Base-by-base conservation (phyloP, 1,140 invertebrate genomes). In the Pseudomyrmex dendroicus region DNA sequence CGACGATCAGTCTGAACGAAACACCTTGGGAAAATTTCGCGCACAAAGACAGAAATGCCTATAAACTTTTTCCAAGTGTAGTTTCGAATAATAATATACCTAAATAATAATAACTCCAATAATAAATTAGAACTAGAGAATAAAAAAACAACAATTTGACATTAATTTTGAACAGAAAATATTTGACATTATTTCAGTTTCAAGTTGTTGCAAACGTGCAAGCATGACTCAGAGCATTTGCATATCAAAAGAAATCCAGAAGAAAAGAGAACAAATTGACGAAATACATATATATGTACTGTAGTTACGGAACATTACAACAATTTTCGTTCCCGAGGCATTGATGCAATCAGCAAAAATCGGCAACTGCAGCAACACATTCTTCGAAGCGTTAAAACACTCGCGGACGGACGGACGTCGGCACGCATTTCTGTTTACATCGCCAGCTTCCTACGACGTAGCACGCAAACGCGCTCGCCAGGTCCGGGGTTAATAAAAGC, bases 371-470 rank as follows among this genome's bases (percentile, higher is more conserved):
- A 12, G 56, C 17, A 35, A 61, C 56, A 35, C 20, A 50, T 63
- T 74, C 73, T 25, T 50, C 44, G 59, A n/a, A 63, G 15, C 57
- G 20, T 35, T 35, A 35, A 73, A 73, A 48, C 20, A 44, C 20
- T 74, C 73, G 52, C 13, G 52, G 25, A 72, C 62, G 15, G 17
- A 73, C 35, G 57, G 44, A 74, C 25, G 44, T 54, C 59, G 44
- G 62, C 50, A 77, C 74, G 74, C 74, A 57, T 67, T 77, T 77
- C 63, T 77, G 74, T 77, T 77, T 77, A 77, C 63, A 77, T 67
- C 74, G 63, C 17, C 35, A 25, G 62, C 74, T 68, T 77, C 50
- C 73, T 77, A 56, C 48, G 73, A 54, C 17, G 74, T 50, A 5
- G 63, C 63, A 77, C 74, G 73, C 73, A 64, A 64, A 35, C 35